A percentile compares a stretch with the other conserved stretches of the same genome.
Conservation (phyloP, 1,140 invertebrate genomes). For the Drosophila lini region DNA sequence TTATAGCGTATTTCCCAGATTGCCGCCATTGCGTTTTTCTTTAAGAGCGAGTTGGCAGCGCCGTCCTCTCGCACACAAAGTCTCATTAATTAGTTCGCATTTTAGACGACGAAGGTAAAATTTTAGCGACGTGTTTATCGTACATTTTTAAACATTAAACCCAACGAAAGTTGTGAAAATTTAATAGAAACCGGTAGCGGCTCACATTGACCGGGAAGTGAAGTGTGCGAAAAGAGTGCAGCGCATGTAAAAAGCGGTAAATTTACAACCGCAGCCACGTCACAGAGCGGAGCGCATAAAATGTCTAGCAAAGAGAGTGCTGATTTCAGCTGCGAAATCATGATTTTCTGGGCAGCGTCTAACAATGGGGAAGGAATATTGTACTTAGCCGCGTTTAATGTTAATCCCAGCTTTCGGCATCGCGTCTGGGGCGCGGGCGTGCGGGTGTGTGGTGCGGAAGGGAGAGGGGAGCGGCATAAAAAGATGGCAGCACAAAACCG, state of each 20-base stretch:
- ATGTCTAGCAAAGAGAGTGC: conserved; percentile 33
- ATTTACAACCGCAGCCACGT: conserved; percentile 76
- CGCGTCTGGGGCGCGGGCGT: conserved; percentile 27
- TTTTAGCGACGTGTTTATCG: conserved; percentile 70
- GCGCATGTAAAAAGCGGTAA: conserved; percentile 65
- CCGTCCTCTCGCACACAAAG: conserved; percentile 59
- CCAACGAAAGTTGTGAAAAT: conserved; percentile 43
- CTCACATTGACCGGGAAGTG: conserved; percentile 26
- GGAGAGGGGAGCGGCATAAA: conserved; percentile 67
- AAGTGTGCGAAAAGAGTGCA: conserved; percentile 28
- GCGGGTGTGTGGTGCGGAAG: conserved; percentile 29
- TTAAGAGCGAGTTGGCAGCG: conserved; percentile 58
- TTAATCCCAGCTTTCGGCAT: conserved; percentile 65
- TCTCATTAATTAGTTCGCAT: conserved; percentile 81
- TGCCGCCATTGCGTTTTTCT: conserved; percentile 66
- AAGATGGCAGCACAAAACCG: conserved; percentile 74
- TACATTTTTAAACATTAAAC: conserved; percentile 51
- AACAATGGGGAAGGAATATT: conserved; percentile 35
- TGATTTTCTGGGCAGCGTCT: conserved; percentile 48
- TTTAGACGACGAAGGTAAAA: conserved; percentile 81
- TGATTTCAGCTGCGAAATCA: conserved; percentile 55
- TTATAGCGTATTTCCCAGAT: conserved; percentile 4
- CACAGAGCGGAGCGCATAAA: conserved; percentile 56
- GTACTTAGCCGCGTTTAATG: conserved; percentile 43
- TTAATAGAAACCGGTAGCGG: conserved; percentile 67